Evolutionary conservation across 2,797 vertebrate species (phyloP).

Genomic region (Phrynocephalus forsythii): DNA sequence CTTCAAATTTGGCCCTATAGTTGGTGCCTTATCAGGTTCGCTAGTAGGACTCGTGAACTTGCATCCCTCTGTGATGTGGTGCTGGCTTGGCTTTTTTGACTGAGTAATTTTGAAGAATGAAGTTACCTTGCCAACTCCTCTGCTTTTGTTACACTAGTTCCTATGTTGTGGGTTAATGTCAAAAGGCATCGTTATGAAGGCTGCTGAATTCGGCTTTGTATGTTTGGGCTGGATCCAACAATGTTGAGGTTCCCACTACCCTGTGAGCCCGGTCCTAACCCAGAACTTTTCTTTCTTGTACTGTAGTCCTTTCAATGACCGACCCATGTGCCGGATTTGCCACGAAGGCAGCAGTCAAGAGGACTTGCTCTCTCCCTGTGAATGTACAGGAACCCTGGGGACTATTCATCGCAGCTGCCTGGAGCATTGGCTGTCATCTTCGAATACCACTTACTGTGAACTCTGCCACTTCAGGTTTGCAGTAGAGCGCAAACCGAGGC

Average conservation of each 20-base stretch:
- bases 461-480: conserved; percentile 91
- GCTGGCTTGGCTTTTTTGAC: not conserved
- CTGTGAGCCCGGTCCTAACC: not conserved
- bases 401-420: conserved; percentile 89
- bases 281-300: conserved; percentile 18
- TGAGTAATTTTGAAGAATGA: not conserved
- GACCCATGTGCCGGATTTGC: conserved; percentile 86
- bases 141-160: not conserved
- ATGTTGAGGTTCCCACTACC: not conserved
- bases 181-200: not conserved
- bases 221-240: not conserved
- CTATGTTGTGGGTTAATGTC: not conserved
- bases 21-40: not conserved
- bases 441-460: conserved; percentile 89
- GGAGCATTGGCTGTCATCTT: conserved; percentile 89
- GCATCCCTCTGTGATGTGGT: not conserved
- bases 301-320: conserved; percentile 80
- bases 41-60: not conserved
- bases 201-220: not conserved
- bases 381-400: conserved; percentile 86
- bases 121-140: not conserved
- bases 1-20: not conserved
- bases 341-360: conserved; percentile 86
- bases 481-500: conserved; percentile 86
- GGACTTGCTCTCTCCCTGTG: conserved; percentile 87